These are phyloP conservation scores for Montipora sp. DNA, from an alignment of 64 coral and sea anemone genomes.

Conservation along the genomic window DNA sequence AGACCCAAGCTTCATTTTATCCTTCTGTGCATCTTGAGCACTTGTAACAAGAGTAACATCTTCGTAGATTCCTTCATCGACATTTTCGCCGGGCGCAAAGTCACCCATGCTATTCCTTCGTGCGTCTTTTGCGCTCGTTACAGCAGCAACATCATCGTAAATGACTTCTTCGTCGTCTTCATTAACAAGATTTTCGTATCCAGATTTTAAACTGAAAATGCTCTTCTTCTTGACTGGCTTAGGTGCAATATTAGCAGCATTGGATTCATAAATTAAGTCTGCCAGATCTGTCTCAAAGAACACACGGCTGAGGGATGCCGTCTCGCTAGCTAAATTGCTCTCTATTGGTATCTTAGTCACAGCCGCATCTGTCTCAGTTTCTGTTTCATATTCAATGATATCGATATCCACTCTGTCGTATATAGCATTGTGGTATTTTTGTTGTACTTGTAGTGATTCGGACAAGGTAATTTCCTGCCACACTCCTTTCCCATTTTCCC, in stretches of 20 bases:
- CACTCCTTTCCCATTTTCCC: background rate
- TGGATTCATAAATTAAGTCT: background rate
- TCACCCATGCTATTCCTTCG: background rate
- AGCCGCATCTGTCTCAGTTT: background rate
- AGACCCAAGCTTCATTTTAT: too few relatives aligned
- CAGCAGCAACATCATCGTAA: background rate
- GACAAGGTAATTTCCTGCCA: background rate
- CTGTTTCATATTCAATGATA: background rate
- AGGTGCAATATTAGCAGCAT: background rate
- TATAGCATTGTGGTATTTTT: slow-evolving; percentile 3
- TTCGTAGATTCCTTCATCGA: background rate
- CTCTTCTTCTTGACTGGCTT: background rate
- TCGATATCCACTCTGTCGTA: background rate
- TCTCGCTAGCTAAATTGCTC: background rate
- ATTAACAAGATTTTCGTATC: background rate
- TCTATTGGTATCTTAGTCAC: background rate
- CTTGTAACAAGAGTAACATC: background rate
- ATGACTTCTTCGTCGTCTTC: slow-evolving; percentile 2
- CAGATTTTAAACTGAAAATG: background rate
- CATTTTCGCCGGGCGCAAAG: background rate
- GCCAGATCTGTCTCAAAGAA: background rate
- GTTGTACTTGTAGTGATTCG: background rate
- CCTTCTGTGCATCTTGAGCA: background rate
- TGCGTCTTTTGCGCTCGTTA: background rate
- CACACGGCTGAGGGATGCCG: background rate